Evolutionary conservation across 2,888 invertebrate species (phyloP), one percentile per base, ranked within the genome.

Genomic region (Limnephilus rhombicus): DNA sequence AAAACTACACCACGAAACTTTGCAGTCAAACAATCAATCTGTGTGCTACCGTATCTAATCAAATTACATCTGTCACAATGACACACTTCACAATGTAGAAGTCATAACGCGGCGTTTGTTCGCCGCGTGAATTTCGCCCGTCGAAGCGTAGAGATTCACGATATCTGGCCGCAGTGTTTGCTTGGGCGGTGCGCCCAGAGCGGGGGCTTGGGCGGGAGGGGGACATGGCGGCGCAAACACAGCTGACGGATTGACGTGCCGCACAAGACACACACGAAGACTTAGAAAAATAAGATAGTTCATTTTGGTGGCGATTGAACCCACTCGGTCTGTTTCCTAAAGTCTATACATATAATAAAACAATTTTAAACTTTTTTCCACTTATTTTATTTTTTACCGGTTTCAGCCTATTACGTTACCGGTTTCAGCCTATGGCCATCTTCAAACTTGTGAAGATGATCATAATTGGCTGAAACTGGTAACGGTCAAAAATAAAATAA

Each of bases 171-270:
- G 49, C 53, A 53, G 45, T n/a, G 86, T 41, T n/a, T 41, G 86
- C 41, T 29, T n/a, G 53, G 86, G 86, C 49, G 86, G 86, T 29
- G 29, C n/a, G 86, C 24, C n/a, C 41, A 41, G 45, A 49, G 86
- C 86, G 49, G 86, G 45, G 86, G 86, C 86, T n/a, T 31, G 31
- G 53, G 86, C 86, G 37, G 89, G 31, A 7, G 68, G 29, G 81
- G 80, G 37, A 37, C 83, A 83, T 83, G 91, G 68, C 91, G 85
- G 85, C 90, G 90, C 53, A 29, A 49, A 49, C 91, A 82, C 87
- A 37, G 82, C 49, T 31, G 89, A 24, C 37, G 37, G 24, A 24
- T 41, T 37, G 83, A 68, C n/a, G 68, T 68, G 68, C 68, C 68
- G 68, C 68, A n/a, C 68, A 18, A 53, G 53, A 53, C 18, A 53